Evolutionary conservation across 2,797 vertebrate genomes (phyloP), one percentile per base, ranked within the genome.

Genomic region (Sebastes minor): DNA sequence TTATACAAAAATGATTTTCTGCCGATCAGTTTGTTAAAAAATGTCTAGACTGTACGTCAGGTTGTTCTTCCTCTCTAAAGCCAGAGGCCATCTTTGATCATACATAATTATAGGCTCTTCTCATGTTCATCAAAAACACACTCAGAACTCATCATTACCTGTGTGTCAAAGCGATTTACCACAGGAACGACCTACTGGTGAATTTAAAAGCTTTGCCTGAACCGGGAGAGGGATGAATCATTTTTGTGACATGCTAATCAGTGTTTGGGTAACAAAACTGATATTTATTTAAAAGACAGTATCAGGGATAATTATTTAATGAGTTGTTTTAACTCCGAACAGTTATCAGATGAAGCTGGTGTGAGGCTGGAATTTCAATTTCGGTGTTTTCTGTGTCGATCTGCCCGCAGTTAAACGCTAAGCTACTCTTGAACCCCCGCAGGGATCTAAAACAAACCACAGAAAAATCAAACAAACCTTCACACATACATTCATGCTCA

Each of bases 391-490:
- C 23, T 20, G 32, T 82, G 59, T 77, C 53, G 61, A 1, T 71
- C 25, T 42, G 52, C 28, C 38, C 11, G 11, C 38, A 46, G 32
- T 66, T 49, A 52, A 78, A 42, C 35, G 64, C 73, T 70, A 56
- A 80, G 25, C 71, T 32, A 32, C 63, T 70, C 56, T 72, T 73
- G 71, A 82, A 55, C 74, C 63, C 63, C 60, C 33, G 6, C 5
- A 6, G 56, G 46, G 67, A 72, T 30, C 25, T 9, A n/a, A 72
- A 66, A 78, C 60, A 55, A 59, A 56, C 30, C 38, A 66, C 23
- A 10, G 70, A 76, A 74, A 77, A 74, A 77, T 62, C 66, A 81
- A 80, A 86, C 68, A 78, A 65, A 62, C 49, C 59, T 53, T 56
- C 35, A 72, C 46, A 83, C 63, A 52, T 42, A 10, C 49, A 72